phyloP scores from a whole-genome alignment of 2,113 vertebrate genomes.

The Danio rerio region GRCz12tu NC_133188.1:26508001-26508500 shows the following conservation, averaged over 20 bases:
- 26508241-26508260: neutral
- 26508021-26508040: slow-evolving; percentile 9
- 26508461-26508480: slow-evolving; percentile 6
- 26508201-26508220: neutral
- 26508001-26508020: slow-evolving; percentile 23
- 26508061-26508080: neutral
- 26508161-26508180: neutral
- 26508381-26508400: slow-evolving; percentile 7
- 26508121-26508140: neutral
- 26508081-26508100: slow-evolving; percentile 1
- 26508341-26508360: neutral
- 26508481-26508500: neutral
- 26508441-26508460: slow-evolving; percentile 1
- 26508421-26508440: slow-evolving; percentile 5
- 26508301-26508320: neutral
- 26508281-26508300: neutral
- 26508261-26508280: neutral
- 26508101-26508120: slow-evolving; percentile 2
- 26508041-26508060: slow-evolving; percentile 5
- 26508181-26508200: neutral
- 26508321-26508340: neutral
- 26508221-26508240: slow-evolving; percentile 13
- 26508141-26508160: neutral
- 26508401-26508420: neutral
- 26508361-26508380: neutral